Percentiles rank a stretch among this genome's conserved stretches.
Conservation (phyloP, 1,140 invertebrate genomes). For the Temnothorax nylanderi region DNA sequence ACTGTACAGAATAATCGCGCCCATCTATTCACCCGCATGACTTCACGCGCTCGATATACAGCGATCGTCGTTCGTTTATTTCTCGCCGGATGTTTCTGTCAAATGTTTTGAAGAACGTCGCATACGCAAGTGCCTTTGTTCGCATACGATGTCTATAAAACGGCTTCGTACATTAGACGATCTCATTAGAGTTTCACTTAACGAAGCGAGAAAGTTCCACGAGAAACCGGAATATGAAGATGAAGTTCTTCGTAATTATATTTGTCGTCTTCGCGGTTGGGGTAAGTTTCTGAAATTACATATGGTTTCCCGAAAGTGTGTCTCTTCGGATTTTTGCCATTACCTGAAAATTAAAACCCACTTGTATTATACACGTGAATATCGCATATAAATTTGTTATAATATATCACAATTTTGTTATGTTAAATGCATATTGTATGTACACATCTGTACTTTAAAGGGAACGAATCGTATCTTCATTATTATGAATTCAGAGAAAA, state of each 20-base stretch:
- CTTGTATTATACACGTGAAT: neutral
- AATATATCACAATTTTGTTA: neutral
- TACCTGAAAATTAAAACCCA: neutral
- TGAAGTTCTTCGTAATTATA: constrained; percentile 6
- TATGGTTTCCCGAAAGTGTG: neutral
- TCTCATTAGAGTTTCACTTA: constrained; percentile 18
- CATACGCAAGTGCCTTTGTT: constrained; percentile 14
- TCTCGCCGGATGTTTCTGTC: constrained; percentile 53
- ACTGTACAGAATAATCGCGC: neutral
- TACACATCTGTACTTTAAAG: neutral
- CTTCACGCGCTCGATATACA: neutral
- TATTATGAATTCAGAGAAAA: no score
- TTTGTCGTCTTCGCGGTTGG: neutral
- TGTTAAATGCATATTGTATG: no score
- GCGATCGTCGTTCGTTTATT: neutral
- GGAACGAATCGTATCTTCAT: no score
- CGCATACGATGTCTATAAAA: constrained; percentile 58
- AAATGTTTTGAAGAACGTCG: constrained; percentile 62
- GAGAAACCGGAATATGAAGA: neutral
- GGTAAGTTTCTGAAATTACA: constrained; percentile 38
- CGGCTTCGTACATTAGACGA: neutral
- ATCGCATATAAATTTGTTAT: neutral
- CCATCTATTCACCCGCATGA: neutral
- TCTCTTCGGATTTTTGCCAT: neutral
- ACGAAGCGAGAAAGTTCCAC: neutral